Evolutionary conservation across 2,888 invertebrate genomes (phyloP), one percentile per base, ranked within the genome.

Genomic region (Tetropium fuscum): DNA sequence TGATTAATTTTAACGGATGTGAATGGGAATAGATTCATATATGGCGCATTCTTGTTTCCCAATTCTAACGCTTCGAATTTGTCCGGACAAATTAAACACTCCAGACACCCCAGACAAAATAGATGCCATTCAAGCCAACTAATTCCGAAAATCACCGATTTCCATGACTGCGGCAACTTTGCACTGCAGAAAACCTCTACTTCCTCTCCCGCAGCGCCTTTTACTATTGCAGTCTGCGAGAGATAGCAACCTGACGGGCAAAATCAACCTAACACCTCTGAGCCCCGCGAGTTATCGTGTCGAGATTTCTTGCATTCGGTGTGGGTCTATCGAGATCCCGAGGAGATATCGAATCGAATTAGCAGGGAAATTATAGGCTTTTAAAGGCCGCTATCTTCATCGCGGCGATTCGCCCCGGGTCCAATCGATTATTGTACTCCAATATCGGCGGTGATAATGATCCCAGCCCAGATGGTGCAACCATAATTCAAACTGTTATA

Each of bases 281-380:
- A 41, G 41, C 20, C n/a, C n/a, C n/a, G n/a, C n/a, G n/a, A 8
- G 6, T 19, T 41, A 41, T 41, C 22, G 41, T 11, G 10, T 19
- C 63, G 64, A 62, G 69, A 69, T 69, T 69, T 68, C 64, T n/a
- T 59, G 63, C 65, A 67, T 58, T 64, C 63, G 61, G 63, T 60
- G 22, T 22, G 10, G 20, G 34, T 54, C 55, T 74, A 73, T 74
- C 69, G 73, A 77, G 78, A 79, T 77, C 72, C 71, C 67, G 72
- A 74, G 74, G 76, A 78, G 81, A 81, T 81, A 81, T 78, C 77
- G 78, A 77, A 80, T 79, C 81, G 77, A 81, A 81, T 81, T 81
- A 81, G 80, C 80, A 71, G 72, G 72, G 76, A 81, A 81, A 81
- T 81, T 81, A 81, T 80, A 81, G 81, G 80, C 80, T 80, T 79